Evolutionary conservation across 1,140 invertebrate genomes (phyloP).

Genomic region (Lepidurus packardi): DNA sequence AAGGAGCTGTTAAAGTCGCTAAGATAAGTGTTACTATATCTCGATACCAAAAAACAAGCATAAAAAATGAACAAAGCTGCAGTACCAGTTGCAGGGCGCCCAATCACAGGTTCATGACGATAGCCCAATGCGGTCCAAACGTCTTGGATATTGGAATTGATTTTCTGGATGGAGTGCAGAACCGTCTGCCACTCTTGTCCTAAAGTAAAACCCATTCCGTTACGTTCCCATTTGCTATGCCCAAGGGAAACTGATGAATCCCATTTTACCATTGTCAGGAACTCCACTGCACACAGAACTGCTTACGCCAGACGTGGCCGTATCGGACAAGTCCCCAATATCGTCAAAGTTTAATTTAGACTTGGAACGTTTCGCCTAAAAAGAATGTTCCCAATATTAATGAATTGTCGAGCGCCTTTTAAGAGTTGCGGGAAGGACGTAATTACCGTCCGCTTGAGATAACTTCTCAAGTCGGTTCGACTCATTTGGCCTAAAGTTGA

Average conservation of each 20-base stretch:
- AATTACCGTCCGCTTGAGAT: conserved; percentile 6
- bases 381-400: neutral
- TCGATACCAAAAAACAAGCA: neutral
- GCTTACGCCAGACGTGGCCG: conserved; percentile 30
- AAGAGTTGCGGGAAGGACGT: neutral
- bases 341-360: conserved; percentile 20
- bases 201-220: conserved; percentile 11
- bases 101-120: conserved; percentile 24
- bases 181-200: conserved; percentile 29
- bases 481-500: conserved; percentile 1
- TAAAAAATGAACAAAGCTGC: neutral
- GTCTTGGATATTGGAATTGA: conserved; percentile 32
- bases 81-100: conserved; percentile 7
- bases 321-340: conserved; percentile 26
- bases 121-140: conserved; percentile 30
- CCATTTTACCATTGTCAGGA: conserved; percentile 7
- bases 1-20: neutral
- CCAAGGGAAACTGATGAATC: neutral
- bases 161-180: conserved; percentile 32
- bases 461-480: conserved; percentile 11
- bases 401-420: neutral
- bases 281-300: conserved; percentile 27
- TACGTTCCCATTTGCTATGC: neutral
- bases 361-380: neutral
- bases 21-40: neutral